Evolutionary conservation across 2,888 invertebrate genomes (phyloP), one percentile per base, ranked within the genome.

Genomic region (Zonitis immaculata): DNA sequence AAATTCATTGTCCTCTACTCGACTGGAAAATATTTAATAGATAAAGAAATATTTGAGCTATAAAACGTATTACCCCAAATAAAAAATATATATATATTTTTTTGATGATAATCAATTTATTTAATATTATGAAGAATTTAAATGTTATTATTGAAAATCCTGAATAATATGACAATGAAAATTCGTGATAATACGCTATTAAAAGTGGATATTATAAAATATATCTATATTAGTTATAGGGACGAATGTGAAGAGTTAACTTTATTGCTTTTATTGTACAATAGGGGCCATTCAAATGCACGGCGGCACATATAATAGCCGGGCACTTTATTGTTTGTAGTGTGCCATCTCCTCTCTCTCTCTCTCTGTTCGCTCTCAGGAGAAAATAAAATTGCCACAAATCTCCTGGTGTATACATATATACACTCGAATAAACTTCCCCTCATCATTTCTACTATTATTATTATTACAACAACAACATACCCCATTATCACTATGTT

Each of bases 361-460:
- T n/a, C n/a, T n/a, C n/a, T n/a, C 63, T 54, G 60, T 60, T 58
- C 61, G 56, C 62, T 61, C 66, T 63, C 63, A 51, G 59, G 65
- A 62, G 68, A 66, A 67, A 67, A 69, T 70, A 70, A 69, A 68
- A 70, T 63, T 63, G 66, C 69, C 68, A 64, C 67, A 67, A 69
- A 68, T 69, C 66, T 68, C 66, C 59, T 54, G 62, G n/a, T n/a
- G n/a, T n/a, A n/a, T n/a, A n/a, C n/a, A n/a, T n/a, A n/a, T n/a
- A n/a, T 51, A 49, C 49, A 58, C 59, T 57, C 55, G 56, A 62
- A 61, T 61, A 59, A 52, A 55, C 56, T 60, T 52, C 57, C 58
- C 58, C 50, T 46, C 60, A 56, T 57, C 61, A n/a, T n/a, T n/a
- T n/a, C 64, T 62, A 54, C n/a, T 39, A n/a, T n/a, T n/a, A n/a